These are phyloP conservation scores for Drosophila suboccidentalis DNA, from an alignment of 2,888 invertebrate species.

Conservation along the genomic window DNA sequence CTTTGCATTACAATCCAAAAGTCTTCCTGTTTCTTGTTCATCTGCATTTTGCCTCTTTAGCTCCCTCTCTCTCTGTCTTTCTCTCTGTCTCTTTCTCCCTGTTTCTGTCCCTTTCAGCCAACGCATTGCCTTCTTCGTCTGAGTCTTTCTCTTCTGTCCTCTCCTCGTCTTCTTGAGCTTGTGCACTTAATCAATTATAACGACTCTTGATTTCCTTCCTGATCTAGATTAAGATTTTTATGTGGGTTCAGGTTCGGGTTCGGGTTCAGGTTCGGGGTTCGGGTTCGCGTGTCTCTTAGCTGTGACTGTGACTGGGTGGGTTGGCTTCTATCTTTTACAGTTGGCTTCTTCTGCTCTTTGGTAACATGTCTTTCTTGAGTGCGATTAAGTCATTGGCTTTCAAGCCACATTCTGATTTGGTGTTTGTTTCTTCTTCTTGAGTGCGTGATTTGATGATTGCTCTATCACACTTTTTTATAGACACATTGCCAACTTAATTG, in stretches of 20 bases:
- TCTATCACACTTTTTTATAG: constrained; percentile 65
- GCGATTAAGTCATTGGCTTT: constrained; percentile 69
- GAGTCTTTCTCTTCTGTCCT: constrained; percentile 6
- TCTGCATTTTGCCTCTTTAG: constrained; percentile 69
- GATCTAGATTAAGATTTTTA: constrained; percentile 83
- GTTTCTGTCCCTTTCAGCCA: constrained; percentile 5
- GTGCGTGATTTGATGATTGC: constrained; percentile 67
- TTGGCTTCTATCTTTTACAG: constrained; percentile 45
- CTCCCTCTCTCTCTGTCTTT: constrained; percentile 13
- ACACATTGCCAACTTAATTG: constrained; percentile 55
- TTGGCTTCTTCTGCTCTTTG: constrained; percentile 32
- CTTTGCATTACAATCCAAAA: constrained; percentile 37
- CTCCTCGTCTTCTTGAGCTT: constrained; percentile 28
- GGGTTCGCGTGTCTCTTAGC: constrained; percentile 31
- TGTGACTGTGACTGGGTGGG: constrained; percentile 7
- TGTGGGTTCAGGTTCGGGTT: constrained; percentile 57
- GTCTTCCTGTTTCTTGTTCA: constrained; percentile 77
- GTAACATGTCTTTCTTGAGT: constrained; percentile 24
- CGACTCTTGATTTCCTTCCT: constrained; percentile 85
- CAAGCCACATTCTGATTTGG: constrained; percentile 38
- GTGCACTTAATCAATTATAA: constrained; percentile 85
- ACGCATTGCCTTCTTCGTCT: neutral
- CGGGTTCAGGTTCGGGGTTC: constrained; percentile 34
- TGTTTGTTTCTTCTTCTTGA: constrained; percentile 36
- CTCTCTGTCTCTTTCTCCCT: constrained; percentile 19